Base-by-base conservation (phyloP, 2,797 vertebrate genomes). In the Muraenolepis orangiensis region DNA sequence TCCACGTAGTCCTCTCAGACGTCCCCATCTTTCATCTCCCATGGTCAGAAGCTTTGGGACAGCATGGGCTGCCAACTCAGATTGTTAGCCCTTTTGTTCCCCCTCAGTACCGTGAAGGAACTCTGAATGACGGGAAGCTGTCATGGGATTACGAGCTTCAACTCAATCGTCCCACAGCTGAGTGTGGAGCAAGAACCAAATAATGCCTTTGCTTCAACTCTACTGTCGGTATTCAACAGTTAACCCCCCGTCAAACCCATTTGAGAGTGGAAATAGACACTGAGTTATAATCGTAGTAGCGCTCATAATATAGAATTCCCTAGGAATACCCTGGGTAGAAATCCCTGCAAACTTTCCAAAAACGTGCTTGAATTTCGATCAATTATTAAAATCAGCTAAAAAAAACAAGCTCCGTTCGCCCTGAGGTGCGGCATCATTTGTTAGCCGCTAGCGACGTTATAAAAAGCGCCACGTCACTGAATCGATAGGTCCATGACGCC, bases 111-210 rank as follows among this genome's bases (percentile, higher is more conserved):
- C 38, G 75, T 80, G 81, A 86, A 86, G 86, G 79, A 85, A 86
- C 78, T 87, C 75, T 81, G 82, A 84, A 88, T 87, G 80, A n/a
- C 69, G 78, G 71, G 7, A 73, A 71, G 64, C 77, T 20, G 76
- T 89, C 84, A 90, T 86, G 84, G 81, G 86, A 91, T 91, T 90
- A 90, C 76, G 79, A 87, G 79, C 75, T 61, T 71, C 75, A 88
- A 85, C 79, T 84, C 84, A 87, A 84, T 90, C 86, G 81, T 89
- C 75, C 72, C 13, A 12, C 72, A 66, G 76, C 72, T 23, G 18
- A 80, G 76, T 76, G 36, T 46, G 1, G 77, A 81, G 77, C 82
- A n/a, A 51, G 67, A 82, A 68, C 64, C 71, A 3, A 68, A 66
- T 66, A 26, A 14, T 72, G 20, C 26, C 28, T 46, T 71, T 11